Conservation (phyloP, 37 sponge, comb jelly and placozoan species). For the Aplysina aerophoba region DNA sequence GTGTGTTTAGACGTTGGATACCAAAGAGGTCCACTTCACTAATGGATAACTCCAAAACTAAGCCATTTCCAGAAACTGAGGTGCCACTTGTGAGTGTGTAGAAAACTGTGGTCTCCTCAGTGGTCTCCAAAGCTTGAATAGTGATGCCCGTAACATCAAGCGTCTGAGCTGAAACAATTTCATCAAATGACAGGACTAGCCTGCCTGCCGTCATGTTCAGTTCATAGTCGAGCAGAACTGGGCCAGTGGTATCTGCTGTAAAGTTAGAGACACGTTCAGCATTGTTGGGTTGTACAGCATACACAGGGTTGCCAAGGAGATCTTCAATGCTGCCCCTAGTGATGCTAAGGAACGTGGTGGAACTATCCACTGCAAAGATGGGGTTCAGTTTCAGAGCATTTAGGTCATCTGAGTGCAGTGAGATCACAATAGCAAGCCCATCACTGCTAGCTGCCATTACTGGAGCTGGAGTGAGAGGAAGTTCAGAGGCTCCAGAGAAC, state of each 20-base stretch:
- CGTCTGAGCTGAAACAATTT: conserved; percentile 54
- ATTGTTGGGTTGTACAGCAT: background rate
- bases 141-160: conserved; percentile 49
- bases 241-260: conserved; percentile 68
- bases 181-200: conserved; percentile 66
- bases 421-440: conserved; percentile 66
- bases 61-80: conserved; percentile 38
- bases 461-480: conserved; percentile 49
- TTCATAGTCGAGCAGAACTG: conserved; percentile 53
- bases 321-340: conserved; percentile 57
- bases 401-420: conserved; percentile 63
- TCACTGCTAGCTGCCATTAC: conserved; percentile 50
- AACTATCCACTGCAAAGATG: conserved; percentile 49
- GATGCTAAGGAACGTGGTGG: conserved; percentile 56
- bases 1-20: conserved; percentile 54
- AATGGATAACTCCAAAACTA: conserved; percentile 45
- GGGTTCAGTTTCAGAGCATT: conserved; percentile 67
- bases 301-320: conserved; percentile 61
- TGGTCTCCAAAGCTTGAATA: conserved; percentile 49
- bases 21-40: conserved; percentile 54
- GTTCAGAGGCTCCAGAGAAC: background rate
- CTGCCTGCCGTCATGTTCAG: conserved; percentile 63
- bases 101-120: conserved; percentile 3
- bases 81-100: conserved; percentile 63
- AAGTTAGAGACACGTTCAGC: conserved; percentile 49